A percentile compares a stretch with the other conserved stretches of the same genome.
These are phyloP conservation scores for Drosophila acutilabella DNA, from an alignment of 2,888 invertebrate species.

Conservation along the genomic window DNA sequence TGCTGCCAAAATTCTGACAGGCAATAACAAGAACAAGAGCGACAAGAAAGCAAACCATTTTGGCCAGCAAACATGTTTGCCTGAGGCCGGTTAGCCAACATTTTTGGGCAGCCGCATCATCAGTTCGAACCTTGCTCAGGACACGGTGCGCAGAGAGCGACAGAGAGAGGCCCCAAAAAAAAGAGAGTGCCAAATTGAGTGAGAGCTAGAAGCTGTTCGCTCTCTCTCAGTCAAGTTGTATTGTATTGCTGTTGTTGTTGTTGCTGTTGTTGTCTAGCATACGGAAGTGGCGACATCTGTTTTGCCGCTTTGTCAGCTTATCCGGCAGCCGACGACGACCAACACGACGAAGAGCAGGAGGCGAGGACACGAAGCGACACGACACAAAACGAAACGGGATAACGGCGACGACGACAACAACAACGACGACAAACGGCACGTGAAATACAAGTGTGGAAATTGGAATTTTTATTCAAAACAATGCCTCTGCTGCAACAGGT, in stretches of 20 bases:
- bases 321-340: constrained; percentile 66
- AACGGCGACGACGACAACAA: constrained; percentile 24
- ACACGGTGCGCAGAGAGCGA: constrained; percentile 57
- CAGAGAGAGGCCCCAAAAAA: constrained; percentile 18
- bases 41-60: constrained; percentile 47
- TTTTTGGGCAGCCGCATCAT: constrained; percentile 57
- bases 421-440: constrained; percentile 54
- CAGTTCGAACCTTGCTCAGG: constrained; percentile 52
- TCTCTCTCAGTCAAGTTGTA: constrained; percentile 4
- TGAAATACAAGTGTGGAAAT: constrained; percentile 83
- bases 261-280: constrained; percentile 40
- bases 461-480: constrained; percentile 85
- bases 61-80: constrained; percentile 64
- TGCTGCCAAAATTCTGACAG: constrained; percentile 54
- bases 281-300: constrained; percentile 79
- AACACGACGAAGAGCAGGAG: constrained; percentile 45
- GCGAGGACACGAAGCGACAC: constrained; percentile 28
- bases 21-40: constrained; percentile 38
- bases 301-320: constrained; percentile 77
- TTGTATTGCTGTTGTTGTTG: constrained; percentile 17
- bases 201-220: constrained; percentile 21
- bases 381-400: background rate
- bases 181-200: constrained; percentile 21
- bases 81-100: constrained; percentile 55
- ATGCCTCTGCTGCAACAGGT: constrained; percentile 85